Conservation (phyloP, 2,888 invertebrate species). For the Pheosia gnoma region DNA sequence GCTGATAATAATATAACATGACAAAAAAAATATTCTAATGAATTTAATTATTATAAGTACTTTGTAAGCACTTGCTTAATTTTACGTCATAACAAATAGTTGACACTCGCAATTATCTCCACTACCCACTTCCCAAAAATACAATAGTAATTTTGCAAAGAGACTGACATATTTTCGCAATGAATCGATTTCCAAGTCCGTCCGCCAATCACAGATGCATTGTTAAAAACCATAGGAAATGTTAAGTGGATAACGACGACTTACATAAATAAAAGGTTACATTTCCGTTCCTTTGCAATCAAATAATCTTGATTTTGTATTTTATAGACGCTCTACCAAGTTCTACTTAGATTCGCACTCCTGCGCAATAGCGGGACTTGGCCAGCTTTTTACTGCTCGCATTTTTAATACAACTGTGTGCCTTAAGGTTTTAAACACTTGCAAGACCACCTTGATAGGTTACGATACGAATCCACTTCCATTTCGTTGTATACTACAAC, state of each 20-base stretch:
- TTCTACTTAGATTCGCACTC: background rate
- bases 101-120: background rate
- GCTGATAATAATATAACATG: too few species aligned
- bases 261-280: constrained; percentile 27
- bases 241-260: constrained; percentile 40
- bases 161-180: constrained; percentile 38
- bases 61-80: too few species aligned
- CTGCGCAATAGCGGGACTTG: too few species aligned
- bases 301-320: constrained; percentile 10
- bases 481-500: background rate
- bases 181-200: constrained; percentile 41
- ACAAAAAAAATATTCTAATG: too few species aligned
- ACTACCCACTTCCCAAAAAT: constrained; percentile 1
- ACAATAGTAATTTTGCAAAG: constrained; percentile 35
- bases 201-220: constrained; percentile 44
- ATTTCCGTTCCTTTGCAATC: constrained; percentile 25
- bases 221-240: constrained; percentile 46
- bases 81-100: background rate
- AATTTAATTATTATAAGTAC: too few species aligned
- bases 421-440: background rate
- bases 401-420: too few species aligned
- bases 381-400: too few species aligned
- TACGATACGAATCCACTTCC: background rate
- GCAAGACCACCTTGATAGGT: background rate
- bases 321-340: background rate